phyloP scores from a whole-genome alignment of 2,113 vertebrate species.

The Cheilinus undulatus region DNA sequence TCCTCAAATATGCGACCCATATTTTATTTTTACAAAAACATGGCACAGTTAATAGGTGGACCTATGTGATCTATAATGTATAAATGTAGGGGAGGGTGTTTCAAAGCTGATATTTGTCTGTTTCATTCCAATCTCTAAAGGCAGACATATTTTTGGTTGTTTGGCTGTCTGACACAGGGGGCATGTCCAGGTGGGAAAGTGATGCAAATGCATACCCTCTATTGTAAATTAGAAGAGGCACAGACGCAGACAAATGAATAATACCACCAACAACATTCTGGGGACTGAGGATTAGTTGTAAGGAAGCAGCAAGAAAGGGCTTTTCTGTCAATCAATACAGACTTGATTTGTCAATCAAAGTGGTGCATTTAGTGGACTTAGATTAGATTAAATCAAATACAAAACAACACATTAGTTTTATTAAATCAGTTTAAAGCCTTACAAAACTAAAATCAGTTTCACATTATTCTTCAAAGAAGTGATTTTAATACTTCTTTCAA shows the following conservation, averaged over 20 bases:
- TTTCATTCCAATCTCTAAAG: too few species aligned
- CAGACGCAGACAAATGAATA: conserved; percentile 14
- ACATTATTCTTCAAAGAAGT: conserved; percentile 25
- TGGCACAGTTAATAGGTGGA: too few species aligned
- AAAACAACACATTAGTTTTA: conserved; percentile 62
- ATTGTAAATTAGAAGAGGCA: background rate
- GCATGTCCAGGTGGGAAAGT: too few species aligned
- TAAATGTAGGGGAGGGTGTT: too few species aligned
- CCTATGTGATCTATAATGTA: too few species aligned
- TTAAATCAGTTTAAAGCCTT: conserved; percentile 30
- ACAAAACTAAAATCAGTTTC: conserved; percentile 31
- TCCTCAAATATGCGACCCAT: too few species aligned
- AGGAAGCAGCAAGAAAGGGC: conserved; percentile 98
- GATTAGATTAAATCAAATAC: conserved; percentile 60
- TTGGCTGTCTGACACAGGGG: too few species aligned
- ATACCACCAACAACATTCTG: conserved; percentile 15
- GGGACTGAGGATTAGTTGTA: conserved; percentile 91
- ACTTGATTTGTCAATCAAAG: conserved; percentile 86
- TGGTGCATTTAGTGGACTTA: conserved; percentile 80
- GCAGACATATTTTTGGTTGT: too few species aligned
- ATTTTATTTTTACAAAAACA: too few species aligned
- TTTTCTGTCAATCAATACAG: conserved; percentile 67
- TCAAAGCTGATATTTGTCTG: too few species aligned
- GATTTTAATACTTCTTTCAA: conserved; percentile 21
- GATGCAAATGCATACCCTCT: too few species aligned